phyloP scores from a whole-genome alignment of 2,797 vertebrate species.

The Coccyzus lansbergi region DNA sequence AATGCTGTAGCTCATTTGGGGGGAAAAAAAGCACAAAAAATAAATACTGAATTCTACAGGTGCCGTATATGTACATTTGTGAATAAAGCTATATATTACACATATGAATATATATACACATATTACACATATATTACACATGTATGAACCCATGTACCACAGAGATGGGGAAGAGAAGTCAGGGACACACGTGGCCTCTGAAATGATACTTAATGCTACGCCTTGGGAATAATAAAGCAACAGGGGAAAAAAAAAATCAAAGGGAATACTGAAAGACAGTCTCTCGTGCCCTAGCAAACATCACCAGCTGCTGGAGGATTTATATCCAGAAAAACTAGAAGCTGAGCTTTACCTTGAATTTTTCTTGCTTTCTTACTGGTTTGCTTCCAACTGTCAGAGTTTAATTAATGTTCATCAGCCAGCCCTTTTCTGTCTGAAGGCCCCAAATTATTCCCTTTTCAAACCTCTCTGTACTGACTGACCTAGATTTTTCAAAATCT shows the following conservation, averaged over 20 bases:
- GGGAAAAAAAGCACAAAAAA: not conserved
- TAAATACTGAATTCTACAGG: not conserved
- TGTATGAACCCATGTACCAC: not conserved
- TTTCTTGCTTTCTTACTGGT: constrained; percentile 11
- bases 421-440: not conserved
- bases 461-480: not conserved
- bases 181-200: not conserved
- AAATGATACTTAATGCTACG: constrained; percentile 32
- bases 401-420: constrained; percentile 55
- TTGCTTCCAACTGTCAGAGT: constrained; percentile 19
- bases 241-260: constrained; percentile 1
- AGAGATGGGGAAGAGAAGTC: not conserved
- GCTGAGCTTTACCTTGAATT: constrained; percentile 2
- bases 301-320: constrained; percentile 48
- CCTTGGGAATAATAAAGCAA: constrained; percentile 34
- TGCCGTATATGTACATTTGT: not conserved
- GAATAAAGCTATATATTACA: not conserved
- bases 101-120: too few species aligned
- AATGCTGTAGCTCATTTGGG: not conserved
- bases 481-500: not conserved
- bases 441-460: not conserved
- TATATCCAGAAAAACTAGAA: constrained; percentile 31
- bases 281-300: constrained; percentile 24
- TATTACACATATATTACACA: too few species aligned
- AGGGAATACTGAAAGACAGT: constrained; percentile 32